A percentile compares a stretch with the other conserved stretches of the same genome.
These are phyloP conservation scores for Lasioglossum malachurum DNA, from an alignment of 2,888 invertebrate species.

Conservation along the genomic window DNA sequence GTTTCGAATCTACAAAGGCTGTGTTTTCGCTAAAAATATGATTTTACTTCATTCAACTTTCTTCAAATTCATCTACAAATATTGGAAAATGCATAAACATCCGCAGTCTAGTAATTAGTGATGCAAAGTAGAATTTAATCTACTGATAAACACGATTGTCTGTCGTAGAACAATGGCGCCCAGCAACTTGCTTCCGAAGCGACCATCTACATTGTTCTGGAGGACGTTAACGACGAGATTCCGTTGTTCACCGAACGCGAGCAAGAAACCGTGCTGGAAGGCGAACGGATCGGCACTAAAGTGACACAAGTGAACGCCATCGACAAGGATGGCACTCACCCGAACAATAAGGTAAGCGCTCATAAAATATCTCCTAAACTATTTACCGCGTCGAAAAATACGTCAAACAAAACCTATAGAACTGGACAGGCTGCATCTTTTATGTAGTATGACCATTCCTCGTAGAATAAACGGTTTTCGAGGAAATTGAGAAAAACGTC, in stretches of 20 bases:
- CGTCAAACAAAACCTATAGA: too few species aligned
- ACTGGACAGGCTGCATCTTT: too few species aligned
- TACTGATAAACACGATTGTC: constrained; percentile 31
- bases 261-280: constrained; percentile 97
- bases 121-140: neutral
- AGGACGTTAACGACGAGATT: constrained; percentile 99
- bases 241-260: constrained; percentile 97
- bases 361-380: too few species aligned
- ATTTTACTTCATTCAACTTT: too few species aligned
- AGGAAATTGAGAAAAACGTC: too few species aligned
- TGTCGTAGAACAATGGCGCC: constrained; percentile 94
- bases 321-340: constrained; percentile 97
- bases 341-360: constrained; percentile 94
- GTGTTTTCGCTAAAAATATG: too few species aligned
- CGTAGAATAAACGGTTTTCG: too few species aligned
- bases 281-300: constrained; percentile 97
- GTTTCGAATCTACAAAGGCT: too few species aligned
- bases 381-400: too few species aligned
- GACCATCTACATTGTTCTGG: constrained; percentile 96
- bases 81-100: too few species aligned
- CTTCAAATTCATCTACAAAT: too few species aligned
- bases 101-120: neutral
- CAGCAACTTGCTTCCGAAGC: constrained; percentile 98
- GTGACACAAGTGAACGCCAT: constrained; percentile 98
- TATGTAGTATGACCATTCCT: too few species aligned